A percentile compares a stretch with the other conserved stretches of the same genome.
Evolutionary conservation across 2,113 vertebrate species (phyloP).

Genomic region (Bos taurus): DNA sequence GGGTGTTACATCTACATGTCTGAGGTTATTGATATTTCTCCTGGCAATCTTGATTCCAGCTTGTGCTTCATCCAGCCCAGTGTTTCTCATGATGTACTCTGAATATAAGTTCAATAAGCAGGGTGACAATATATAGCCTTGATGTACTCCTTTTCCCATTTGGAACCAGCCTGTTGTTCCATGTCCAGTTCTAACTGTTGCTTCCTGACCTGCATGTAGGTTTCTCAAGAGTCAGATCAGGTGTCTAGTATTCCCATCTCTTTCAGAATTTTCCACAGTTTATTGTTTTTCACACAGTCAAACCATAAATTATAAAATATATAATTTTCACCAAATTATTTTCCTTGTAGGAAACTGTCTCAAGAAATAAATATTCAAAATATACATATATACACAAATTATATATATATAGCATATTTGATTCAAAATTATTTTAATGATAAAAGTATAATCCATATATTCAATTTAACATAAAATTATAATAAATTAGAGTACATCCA

Average conservation of each 20-base stretch:
- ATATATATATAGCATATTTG: not conserved
- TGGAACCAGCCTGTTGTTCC: too few species aligned
- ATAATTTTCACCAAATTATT: not conserved
- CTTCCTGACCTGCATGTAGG: rapidly evolving
- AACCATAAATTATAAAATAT: not conserved
- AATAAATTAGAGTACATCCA: not conserved
- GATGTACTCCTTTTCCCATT: too few species aligned
- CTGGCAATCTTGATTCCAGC: too few species aligned
- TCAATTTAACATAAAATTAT: not conserved
- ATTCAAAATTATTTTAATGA: not conserved
- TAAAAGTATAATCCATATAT: not conserved
- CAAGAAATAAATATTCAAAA: not conserved
- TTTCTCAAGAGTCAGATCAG: too few species aligned
- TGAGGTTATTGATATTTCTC: not conserved
- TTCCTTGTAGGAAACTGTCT: not conserved
- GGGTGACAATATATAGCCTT: too few species aligned
- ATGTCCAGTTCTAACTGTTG: too few species aligned
- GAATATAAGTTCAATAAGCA: too few species aligned
- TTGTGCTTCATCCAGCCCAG: too few species aligned
- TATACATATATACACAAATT: not conserved
- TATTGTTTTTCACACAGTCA: too few species aligned
- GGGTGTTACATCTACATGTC: not conserved
- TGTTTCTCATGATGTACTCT: too few species aligned
- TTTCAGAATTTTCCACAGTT: too few species aligned
- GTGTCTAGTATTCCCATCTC: too few species aligned